Evolutionary conservation across 2,888 invertebrate genomes (phyloP), one percentile per base, ranked within the genome.

Genomic region (Cephus pulcher): DNA sequence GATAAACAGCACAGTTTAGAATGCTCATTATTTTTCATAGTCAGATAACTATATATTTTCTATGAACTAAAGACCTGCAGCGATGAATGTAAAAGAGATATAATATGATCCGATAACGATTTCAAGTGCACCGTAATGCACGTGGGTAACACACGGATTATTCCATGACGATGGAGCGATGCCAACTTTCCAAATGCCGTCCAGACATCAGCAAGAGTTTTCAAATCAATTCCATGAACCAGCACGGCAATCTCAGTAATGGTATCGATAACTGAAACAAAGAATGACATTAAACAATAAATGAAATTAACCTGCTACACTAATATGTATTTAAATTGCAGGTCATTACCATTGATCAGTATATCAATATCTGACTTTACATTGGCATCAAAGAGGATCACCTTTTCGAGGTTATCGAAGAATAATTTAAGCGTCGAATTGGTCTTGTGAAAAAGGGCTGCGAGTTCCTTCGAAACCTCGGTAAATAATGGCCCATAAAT

Each of bases 121-220:
- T 79, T 80, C 30, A 88, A 82, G 69, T 88, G 86, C 35, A 74
- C 37, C 3, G 79, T 79, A 6, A 89, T 80, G 23, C 77, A 81
- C 0, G 71, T 33, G 1, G 81, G 74, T 6, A 83, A 82, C 32
- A 75, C 76, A 35, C 74, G 77, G 71, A 85, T 87, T 4, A 88
- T 81, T 34, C 80, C 74, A 35, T 81, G 78, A 33, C 75, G 77
- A 12, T 88, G 79, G 12, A 70, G 79, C 0, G 86, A 79, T 0
- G 86, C 84, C 40, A 91, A 77, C 82, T 87, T 90, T 3, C 84
- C 87, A 56, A 91, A 91, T 11, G 81, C 80, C 81, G 87, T 90
- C 83, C 89, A 89, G n/a, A 86, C 81, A 33, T 88, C 88, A 1
- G 87, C 84, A 68, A 89, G 86, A 4, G 88, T 87, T 80, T 87